Percentiles rank a stretch among this genome's conserved stretches.
Evolutionary conservation across 2,888 invertebrate species (phyloP).

Genomic region (Germaria angustata): DNA sequence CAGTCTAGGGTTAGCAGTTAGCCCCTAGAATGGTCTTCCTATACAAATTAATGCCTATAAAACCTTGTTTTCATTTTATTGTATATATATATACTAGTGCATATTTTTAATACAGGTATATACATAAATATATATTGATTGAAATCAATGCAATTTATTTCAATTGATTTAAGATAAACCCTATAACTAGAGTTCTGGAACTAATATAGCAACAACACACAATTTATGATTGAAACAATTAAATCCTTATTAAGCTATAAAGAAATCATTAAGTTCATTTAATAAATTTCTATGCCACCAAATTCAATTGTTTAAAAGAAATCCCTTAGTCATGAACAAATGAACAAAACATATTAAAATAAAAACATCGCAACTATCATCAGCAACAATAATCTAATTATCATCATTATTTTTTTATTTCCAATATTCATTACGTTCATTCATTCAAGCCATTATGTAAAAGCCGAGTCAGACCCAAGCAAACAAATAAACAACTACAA

Average conservation of each 20-base stretch:
- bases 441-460: slow-evolving; percentile 28
- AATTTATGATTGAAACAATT: not conserved
- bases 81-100: too few species aligned
- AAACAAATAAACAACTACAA: not conserved
- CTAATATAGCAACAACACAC: too few species aligned
- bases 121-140: too few species aligned
- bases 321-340: slow-evolving; percentile 52
- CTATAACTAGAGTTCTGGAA: not conserved
- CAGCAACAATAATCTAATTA: not conserved
- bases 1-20: too few species aligned
- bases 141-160: too few species aligned
- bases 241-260: not conserved
- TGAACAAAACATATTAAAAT: slow-evolving; percentile 30
- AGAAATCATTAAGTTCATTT: slow-evolving; percentile 16
- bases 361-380: not conserved
- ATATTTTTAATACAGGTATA: too few species aligned
- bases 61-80: too few species aligned
- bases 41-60: too few species aligned
- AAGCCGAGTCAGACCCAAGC: not conserved
- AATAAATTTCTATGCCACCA: slow-evolving; percentile 29
- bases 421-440: slow-evolving; percentile 57
- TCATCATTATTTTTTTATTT: slow-evolving; percentile 20
- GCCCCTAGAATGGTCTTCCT: too few species aligned
- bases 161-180: not conserved
- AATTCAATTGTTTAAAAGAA: slow-evolving; percentile 57